These are phyloP conservation scores for Monodelphis domestica DNA, from an alignment of 2,797 vertebrate species.

Conservation along the genomic window DNA sequence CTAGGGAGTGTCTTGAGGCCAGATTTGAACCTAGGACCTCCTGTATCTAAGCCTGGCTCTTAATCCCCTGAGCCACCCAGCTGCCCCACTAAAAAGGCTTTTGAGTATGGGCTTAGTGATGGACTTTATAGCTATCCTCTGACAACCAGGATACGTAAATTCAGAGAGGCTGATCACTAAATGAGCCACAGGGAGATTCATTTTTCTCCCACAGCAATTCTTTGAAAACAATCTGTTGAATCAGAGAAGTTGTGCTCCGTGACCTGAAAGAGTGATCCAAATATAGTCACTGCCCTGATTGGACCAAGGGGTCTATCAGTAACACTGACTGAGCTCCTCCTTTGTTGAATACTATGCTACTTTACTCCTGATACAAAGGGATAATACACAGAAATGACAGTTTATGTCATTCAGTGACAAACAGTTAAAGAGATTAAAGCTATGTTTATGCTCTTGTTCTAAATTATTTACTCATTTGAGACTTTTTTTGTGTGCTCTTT, in stretches of 20 bases:
- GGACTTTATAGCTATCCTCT: neutral
- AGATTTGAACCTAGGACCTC: too few relatives aligned
- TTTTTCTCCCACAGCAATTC: neutral
- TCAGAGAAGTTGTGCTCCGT: neutral
- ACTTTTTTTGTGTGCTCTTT: constrained; percentile 33
- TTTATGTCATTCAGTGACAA: neutral
- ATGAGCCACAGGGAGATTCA: neutral
- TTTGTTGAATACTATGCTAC: neutral
- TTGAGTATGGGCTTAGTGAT: neutral
- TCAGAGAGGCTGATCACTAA: neutral
- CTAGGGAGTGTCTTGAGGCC: too few relatives aligned
- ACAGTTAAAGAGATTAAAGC: too few relatives aligned
- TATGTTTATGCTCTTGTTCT: constrained; percentile 14
- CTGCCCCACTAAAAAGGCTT: too few relatives aligned
- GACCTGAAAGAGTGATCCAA: neutral
- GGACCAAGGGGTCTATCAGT: neutral
- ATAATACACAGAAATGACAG: neutral
- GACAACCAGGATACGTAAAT: neutral
- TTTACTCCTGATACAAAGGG: too few relatives aligned
- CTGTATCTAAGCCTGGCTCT: too few relatives aligned
- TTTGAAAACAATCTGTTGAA: neutral
- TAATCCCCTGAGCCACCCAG: too few relatives aligned
- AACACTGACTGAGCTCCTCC: neutral
- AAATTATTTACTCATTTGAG: neutral
- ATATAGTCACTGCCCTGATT: neutral